Evolutionary conservation across 2,888 invertebrate genomes (phyloP).

Genomic region (Platypus cylindrus): DNA sequence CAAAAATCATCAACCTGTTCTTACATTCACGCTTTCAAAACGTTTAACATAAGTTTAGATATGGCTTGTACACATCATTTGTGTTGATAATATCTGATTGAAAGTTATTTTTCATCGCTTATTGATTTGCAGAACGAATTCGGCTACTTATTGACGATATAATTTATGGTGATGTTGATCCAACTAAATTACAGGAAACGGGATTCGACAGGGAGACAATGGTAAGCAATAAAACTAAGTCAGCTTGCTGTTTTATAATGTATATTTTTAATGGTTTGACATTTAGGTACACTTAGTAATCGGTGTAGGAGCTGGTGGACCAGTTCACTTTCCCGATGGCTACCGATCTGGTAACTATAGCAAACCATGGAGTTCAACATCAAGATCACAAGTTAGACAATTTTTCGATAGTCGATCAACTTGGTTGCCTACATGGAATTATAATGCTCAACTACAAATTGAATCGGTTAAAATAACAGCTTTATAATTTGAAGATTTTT

Average conservation of each 20-base stretch:
- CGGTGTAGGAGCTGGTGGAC: constrained; percentile 59
- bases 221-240: constrained; percentile 9
- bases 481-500: constrained; percentile 19
- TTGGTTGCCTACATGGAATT: constrained; percentile 50
- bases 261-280: constrained; percentile 1
- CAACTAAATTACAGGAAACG: constrained; percentile 7
- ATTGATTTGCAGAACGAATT: constrained; percentile 25
- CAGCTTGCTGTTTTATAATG: no score
- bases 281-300: constrained; percentile 51
- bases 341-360: constrained; percentile 29
- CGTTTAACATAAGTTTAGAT: no score
- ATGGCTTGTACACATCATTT: no score
- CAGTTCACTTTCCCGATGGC: constrained; percentile 50
- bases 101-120: no score
- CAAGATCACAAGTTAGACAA: constrained; percentile 41
- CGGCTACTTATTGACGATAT: constrained; percentile 31
- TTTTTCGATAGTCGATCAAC: constrained; percentile 46
- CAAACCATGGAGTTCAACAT: constrained; percentile 56
- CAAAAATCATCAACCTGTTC: no score
- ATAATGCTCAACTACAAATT: constrained; percentile 32
- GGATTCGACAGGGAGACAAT: constrained; percentile 14
- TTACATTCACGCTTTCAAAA: no score
- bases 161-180: constrained; percentile 27
- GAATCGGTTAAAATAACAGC: constrained; percentile 42
- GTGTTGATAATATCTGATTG: no score